Percentiles rank a stretch among this genome's conserved stretches.
phyloP scores from a whole-genome alignment of 2,888 invertebrate species.

The Phrixothrix hirtus region DNA sequence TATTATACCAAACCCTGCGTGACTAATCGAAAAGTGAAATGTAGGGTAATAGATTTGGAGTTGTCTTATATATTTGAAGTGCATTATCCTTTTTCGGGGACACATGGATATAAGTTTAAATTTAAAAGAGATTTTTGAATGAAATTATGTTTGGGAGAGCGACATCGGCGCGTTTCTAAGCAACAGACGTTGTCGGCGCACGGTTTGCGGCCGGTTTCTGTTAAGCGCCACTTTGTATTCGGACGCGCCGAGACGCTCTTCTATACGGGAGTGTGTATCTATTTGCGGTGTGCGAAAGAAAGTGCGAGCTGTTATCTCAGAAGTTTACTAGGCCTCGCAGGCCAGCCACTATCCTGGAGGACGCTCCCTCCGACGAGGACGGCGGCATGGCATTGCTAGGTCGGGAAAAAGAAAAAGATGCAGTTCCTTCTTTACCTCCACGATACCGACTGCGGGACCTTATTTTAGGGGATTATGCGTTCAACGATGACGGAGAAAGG shows the following conservation, averaged over 20 bases:
- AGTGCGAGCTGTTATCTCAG: conserved; percentile 12
- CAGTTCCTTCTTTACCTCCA: conserved; percentile 60
- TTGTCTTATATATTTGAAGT: not conserved
- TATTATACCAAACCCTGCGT: too few species aligned
- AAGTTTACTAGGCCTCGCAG: conserved; percentile 14
- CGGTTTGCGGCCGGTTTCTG: conserved; percentile 24
- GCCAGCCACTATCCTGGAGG: conserved; percentile 44
- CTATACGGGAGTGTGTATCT: conserved; percentile 8
- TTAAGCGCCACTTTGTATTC: conserved; percentile 26
- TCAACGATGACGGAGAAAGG: conserved; percentile 80
- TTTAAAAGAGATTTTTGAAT: conserved; percentile 14
- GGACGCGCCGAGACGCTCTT: conserved; percentile 30
- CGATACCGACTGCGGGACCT: conserved; percentile 77
- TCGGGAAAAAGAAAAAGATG: conserved; percentile 49
- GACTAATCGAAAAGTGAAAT: too few species aligned
- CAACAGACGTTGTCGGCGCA: conserved; percentile 34
- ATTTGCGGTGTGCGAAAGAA: conserved; percentile 8
- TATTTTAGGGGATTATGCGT: conserved; percentile 75
- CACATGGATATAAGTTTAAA: not conserved
- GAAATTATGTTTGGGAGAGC: conserved; percentile 24
- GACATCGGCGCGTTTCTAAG: conserved; percentile 22
- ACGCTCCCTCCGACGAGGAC: conserved; percentile 41
- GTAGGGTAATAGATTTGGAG: not conserved
- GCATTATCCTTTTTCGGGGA: not conserved
- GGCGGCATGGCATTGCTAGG: conserved; percentile 50